These are phyloP conservation scores for Pterostichus madidus DNA, from an alignment of 2,888 invertebrate species.

Conservation along the genomic window DNA sequence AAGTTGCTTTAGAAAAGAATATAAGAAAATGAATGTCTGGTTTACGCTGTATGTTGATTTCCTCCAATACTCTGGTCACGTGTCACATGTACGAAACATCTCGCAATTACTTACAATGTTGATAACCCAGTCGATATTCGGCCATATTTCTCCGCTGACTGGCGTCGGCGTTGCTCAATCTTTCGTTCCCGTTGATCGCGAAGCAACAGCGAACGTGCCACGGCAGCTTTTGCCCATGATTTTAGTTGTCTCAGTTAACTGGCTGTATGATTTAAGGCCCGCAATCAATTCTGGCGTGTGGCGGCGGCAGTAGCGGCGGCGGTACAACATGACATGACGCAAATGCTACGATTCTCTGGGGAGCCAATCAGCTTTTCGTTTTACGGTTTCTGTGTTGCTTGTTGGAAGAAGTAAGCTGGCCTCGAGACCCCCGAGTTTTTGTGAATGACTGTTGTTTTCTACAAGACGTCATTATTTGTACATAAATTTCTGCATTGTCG, in stretches of 20 bases:
- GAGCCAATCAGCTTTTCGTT: constrained; percentile 72
- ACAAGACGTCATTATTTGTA: too few species aligned
- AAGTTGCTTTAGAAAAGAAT: too few species aligned
- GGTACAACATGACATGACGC: constrained; percentile 73
- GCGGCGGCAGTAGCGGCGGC: neutral
- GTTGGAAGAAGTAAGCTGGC: neutral
- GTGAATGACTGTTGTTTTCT: too few species aligned
- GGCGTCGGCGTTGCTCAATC: too few species aligned
- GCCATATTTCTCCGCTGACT: neutral
- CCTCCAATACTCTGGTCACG: too few species aligned
- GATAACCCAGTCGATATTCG: constrained; percentile 16
- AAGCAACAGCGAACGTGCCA: neutral
- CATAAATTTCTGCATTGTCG: too few species aligned
- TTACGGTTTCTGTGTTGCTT: neutral
- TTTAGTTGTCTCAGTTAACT: constrained; percentile 73
- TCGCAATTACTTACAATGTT: constrained; percentile 2
- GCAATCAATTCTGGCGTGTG: constrained; percentile 72
- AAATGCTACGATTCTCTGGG: constrained; percentile 74
- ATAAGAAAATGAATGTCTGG: too few species aligned
- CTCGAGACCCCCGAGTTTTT: too few species aligned
- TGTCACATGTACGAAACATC: neutral
- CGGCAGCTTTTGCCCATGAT: constrained; percentile 66
- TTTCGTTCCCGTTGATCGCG: too few species aligned
- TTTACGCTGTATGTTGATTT: too few species aligned
- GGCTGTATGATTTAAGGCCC: constrained; percentile 74